phyloP scores from a whole-genome alignment of 2,113 vertebrate species.

The Uropsilus gracilis region DNA sequence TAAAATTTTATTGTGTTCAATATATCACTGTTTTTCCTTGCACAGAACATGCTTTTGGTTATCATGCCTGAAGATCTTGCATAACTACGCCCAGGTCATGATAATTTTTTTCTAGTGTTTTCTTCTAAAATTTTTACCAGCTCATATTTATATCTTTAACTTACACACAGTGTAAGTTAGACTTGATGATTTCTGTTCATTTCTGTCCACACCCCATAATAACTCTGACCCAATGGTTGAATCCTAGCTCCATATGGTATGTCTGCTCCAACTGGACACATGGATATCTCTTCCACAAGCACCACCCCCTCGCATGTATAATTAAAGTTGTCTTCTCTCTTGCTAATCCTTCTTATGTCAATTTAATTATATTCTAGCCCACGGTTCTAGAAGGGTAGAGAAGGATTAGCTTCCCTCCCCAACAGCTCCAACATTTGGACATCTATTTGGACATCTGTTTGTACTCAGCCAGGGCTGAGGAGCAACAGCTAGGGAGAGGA shows the following conservation, averaged over 20 bases:
- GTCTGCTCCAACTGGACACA: not conserved
- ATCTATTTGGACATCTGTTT: too few relatives aligned
- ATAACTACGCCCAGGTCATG: not conserved
- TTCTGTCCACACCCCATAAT: too few relatives aligned
- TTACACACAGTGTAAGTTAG: not conserved
- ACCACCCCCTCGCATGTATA: not conserved
- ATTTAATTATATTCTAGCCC: too few relatives aligned
- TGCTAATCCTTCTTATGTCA: too few relatives aligned
- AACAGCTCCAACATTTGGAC: too few relatives aligned
- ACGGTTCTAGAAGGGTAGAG: too few relatives aligned
- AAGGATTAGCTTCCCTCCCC: too few relatives aligned
- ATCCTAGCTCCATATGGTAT: not conserved
- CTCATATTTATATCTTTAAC: not conserved
- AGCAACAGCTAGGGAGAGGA: too few relatives aligned
- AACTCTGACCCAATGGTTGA: not conserved
- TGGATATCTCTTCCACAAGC: not conserved
- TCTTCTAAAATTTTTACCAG: not conserved
- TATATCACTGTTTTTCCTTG: not conserved
- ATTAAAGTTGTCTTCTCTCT: too few relatives aligned
- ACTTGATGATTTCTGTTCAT: not conserved
- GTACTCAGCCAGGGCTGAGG: not conserved
- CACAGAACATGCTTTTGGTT: not conserved
- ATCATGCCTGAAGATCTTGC: not conserved
- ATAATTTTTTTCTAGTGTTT: not conserved
- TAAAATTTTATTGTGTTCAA: not conserved